Conservation (phyloP, 92 coral and sea anemone genomes). For the Bergia puertoricense region DNA sequence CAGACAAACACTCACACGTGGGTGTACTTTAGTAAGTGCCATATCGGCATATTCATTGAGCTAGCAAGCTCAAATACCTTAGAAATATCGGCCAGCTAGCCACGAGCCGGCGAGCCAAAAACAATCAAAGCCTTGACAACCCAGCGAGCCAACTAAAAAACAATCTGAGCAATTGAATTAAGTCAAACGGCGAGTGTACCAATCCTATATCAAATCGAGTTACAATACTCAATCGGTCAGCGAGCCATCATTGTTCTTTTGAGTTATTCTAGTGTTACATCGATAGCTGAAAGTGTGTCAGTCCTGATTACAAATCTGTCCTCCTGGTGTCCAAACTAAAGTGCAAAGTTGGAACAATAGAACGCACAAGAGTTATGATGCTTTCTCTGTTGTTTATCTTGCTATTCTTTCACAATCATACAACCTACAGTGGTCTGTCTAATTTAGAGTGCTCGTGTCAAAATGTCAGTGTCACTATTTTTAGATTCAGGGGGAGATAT, state of each 20-base stretch:
- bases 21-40: conserved; percentile 18
- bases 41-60: conserved; percentile 30
- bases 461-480: conserved; percentile 11
- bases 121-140: conserved; percentile 14
- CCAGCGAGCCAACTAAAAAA: not conserved
- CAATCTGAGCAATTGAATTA: not conserved
- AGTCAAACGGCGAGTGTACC: not conserved
- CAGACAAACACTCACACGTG: not conserved
- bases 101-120: conserved; percentile 33
- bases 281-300: not conserved
- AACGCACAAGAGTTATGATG: conserved; percentile 44
- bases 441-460: conserved; percentile 43
- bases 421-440: conserved; percentile 20
- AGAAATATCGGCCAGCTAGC: conserved; percentile 31
- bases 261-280: no score
- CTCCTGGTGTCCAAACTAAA: conserved; percentile 35
- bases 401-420: not conserved
- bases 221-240: no score
- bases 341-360: conserved; percentile 50
- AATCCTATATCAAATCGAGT: not conserved
- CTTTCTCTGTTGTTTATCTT: not conserved
- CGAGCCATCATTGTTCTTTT: no score
- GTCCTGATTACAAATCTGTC: conserved; percentile 29
- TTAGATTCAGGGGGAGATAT: conserved; percentile 53
- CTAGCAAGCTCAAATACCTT: conserved; percentile 25